phyloP scores from a whole-genome alignment of 2,797 vertebrate genomes.

The Telmatherina bonti region DNA sequence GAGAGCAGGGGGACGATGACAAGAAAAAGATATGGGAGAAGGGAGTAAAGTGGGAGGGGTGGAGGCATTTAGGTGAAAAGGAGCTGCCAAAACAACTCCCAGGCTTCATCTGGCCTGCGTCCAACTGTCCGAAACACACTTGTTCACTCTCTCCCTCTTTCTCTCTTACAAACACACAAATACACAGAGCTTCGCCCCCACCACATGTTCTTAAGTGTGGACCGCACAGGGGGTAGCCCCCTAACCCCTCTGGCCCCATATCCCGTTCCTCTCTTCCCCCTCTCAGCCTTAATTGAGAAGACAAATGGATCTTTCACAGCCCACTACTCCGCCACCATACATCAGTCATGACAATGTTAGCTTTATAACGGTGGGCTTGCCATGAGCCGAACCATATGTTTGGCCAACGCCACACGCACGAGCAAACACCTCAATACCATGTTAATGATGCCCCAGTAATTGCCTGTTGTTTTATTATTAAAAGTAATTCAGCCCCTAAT shows the following conservation, averaged over 20 bases:
- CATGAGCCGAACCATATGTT: conserved; percentile 85
- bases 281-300: conserved; percentile 84
- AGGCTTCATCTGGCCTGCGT: conserved; percentile 78
- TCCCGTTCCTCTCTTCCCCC: conserved; percentile 80
- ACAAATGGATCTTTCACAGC: conserved; percentile 87
- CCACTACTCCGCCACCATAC: conserved; percentile 79
- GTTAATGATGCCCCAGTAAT: conserved; percentile 82
- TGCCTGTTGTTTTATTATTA: conserved; percentile 88
- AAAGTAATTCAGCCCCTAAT: conserved; percentile 85
- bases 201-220: conserved; percentile 77
- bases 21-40: conserved; percentile 73
- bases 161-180: conserved; percentile 66
- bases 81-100: conserved; percentile 81
- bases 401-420: conserved; percentile 74
- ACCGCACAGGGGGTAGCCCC: conserved; percentile 80
- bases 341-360: conserved; percentile 85
- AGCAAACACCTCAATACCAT: conserved; percentile 80
- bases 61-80: conserved; percentile 78
- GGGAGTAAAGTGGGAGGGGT: conserved; percentile 68
- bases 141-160: conserved; percentile 58
- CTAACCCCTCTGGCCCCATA: conserved; percentile 78
- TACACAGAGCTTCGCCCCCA: conserved; percentile 74
- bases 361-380: conserved; percentile 81
- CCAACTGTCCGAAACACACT: conserved; percentile 78
- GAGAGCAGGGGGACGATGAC: conserved; percentile 68